Percentiles rank a stretch among this genome's conserved stretches.
These are phyloP conservation scores for Myotis pilosus DNA, from an alignment of 2,797 vertebrate genomes.

Conservation along the genomic window DNA sequence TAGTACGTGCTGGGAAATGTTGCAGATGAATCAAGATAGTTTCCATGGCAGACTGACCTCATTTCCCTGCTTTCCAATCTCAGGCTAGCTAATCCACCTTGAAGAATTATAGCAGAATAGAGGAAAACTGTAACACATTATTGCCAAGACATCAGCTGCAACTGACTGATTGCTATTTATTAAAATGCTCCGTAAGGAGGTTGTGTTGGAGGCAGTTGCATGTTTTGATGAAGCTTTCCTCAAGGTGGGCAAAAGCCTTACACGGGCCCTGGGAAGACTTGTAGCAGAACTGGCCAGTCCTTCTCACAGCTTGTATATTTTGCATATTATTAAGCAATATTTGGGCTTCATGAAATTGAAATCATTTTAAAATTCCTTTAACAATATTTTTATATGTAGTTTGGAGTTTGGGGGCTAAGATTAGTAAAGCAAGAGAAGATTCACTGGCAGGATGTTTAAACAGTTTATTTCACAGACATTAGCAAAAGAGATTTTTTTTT, in stretches of 20 bases:
- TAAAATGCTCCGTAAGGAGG: too few relatives aligned
- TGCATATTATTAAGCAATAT: neutral
- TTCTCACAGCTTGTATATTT: neutral
- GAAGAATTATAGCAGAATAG: neutral
- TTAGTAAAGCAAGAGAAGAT: slow-evolving; percentile 22
- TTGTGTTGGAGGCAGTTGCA: too few relatives aligned
- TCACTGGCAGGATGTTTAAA: neutral
- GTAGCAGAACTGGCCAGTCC: too few relatives aligned
- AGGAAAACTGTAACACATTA: neutral
- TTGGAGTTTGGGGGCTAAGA: neutral
- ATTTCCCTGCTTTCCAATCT: neutral
- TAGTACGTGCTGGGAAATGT: neutral
- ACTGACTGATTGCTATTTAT: too few relatives aligned
- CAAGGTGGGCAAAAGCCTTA: too few relatives aligned
- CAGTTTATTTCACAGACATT: neutral
- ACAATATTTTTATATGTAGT: neutral
- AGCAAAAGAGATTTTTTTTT: neutral
- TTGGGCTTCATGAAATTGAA: neutral
- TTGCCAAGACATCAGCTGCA: too few relatives aligned
- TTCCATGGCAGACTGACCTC: neutral
- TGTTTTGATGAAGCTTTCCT: too few relatives aligned
- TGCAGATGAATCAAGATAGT: neutral
- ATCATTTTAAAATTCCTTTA: slow-evolving; percentile 23
- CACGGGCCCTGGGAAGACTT: too few relatives aligned
- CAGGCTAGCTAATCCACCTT: neutral